phyloP scores from a whole-genome alignment of 2,113 vertebrate genomes.

The Scophthalmus maximus region DNA sequence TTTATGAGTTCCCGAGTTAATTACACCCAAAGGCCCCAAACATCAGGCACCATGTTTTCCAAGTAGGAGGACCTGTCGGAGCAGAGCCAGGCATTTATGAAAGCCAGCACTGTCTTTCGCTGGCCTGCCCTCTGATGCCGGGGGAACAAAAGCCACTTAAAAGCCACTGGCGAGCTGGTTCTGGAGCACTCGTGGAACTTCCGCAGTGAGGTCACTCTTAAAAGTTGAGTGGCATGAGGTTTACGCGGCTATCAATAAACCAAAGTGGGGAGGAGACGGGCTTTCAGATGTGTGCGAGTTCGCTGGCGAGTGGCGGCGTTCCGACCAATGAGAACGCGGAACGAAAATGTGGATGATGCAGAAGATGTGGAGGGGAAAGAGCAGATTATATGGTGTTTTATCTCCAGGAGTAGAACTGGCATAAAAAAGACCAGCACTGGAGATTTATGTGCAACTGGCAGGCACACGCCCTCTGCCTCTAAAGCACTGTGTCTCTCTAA shows the following conservation, averaged over 20 bases:
- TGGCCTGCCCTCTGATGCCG: conserved; percentile 30
- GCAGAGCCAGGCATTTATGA: conserved; percentile 52
- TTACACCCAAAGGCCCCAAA: conserved; percentile 56
- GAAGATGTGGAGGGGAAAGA: conserved; percentile 28
- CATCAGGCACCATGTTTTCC: conserved; percentile 57
- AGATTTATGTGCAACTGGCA: conserved; percentile 47
- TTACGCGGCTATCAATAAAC: conserved; percentile 55
- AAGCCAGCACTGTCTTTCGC: conserved; percentile 56
- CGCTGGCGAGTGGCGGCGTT: conserved; percentile 24
- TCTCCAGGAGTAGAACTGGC: conserved; percentile 52
- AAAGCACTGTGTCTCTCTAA: conserved; percentile 28
- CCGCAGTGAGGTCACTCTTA: conserved; percentile 57
- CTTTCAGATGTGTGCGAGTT: conserved; percentile 49
- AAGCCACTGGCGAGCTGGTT: conserved; percentile 46
- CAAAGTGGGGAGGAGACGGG: conserved; percentile 9
- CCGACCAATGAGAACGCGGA: conserved; percentile 10
- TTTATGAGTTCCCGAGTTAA: conserved; percentile 72
- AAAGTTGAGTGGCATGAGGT: conserved; percentile 46
- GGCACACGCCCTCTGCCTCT: conserved; percentile 41
- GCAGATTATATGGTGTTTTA: conserved; percentile 67
- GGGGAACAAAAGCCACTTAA: conserved; percentile 68
- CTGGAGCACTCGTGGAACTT: conserved; percentile 44
- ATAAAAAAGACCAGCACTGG: conserved; percentile 40
- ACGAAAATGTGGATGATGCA: conserved; percentile 17
- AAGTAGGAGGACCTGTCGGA: conserved; percentile 60